Evolutionary conservation across 1,140 invertebrate genomes (phyloP).

Genomic region (Glomeris maerens): DNA sequence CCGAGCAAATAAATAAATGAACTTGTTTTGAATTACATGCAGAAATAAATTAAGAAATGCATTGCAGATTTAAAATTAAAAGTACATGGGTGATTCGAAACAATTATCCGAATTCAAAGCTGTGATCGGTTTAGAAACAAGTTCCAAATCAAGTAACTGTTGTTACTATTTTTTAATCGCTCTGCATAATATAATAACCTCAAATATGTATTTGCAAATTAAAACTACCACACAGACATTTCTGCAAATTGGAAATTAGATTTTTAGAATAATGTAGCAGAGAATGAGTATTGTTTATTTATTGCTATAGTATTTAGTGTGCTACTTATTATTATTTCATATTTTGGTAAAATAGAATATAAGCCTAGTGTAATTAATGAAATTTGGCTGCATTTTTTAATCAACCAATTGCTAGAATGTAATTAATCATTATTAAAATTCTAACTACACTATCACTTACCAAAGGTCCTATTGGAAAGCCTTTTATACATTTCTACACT

Average conservation of each 20-base stretch:
- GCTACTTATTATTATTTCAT: too few relatives aligned
- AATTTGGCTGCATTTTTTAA: neutral
- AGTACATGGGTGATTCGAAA: too few relatives aligned
- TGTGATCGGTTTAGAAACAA: too few relatives aligned
- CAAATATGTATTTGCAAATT: too few relatives aligned
- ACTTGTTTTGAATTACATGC: too few relatives aligned
- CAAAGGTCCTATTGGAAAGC: conserved; percentile 65
- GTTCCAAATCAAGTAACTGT: neutral
- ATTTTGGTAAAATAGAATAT: neutral
- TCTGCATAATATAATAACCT: neutral
- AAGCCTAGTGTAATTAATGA: neutral
- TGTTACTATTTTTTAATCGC: neutral
- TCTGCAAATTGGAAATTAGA: neutral
- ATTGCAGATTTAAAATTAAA: too few relatives aligned
- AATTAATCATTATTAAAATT: neutral
- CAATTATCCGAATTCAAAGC: too few relatives aligned
- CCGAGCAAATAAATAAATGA: too few relatives aligned
- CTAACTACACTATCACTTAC: conserved; percentile 37
- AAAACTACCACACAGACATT: neutral
- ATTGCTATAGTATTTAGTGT: neutral
- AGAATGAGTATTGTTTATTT: neutral
- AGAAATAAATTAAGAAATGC: too few relatives aligned
- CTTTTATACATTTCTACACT: conserved; percentile 78
- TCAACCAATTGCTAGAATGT: neutral
- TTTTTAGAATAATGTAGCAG: neutral